A percentile compares a stretch with the other conserved stretches of the same genome.
These are phyloP conservation scores for Hydra vulgaris DNA, from an alignment of 30 jellyfish, hydroid and myxozoan genomes.

Conservation along the genomic window DNA sequence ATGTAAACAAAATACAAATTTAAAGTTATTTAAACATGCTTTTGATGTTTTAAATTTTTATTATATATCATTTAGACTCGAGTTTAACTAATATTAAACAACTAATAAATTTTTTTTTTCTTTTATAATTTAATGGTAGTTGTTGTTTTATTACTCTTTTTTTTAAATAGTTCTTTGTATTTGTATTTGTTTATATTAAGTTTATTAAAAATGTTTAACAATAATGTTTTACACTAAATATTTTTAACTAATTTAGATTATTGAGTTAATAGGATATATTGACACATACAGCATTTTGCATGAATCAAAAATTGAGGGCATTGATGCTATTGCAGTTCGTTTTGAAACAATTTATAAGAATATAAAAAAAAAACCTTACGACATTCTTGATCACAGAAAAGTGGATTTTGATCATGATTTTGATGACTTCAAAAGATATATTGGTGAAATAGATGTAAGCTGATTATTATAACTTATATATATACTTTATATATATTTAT, in stretches of 20 bases:
- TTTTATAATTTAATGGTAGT: too few relatives aligned
- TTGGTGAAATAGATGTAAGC: slow-evolving; percentile 50
- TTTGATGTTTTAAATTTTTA: too few relatives aligned
- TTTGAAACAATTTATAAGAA: slow-evolving; percentile 61
- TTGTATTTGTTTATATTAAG: neutral
- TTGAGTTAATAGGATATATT: slow-evolving; percentile 49
- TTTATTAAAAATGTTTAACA: neutral
- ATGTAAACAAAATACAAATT: too few relatives aligned
- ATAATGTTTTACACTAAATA: neutral
- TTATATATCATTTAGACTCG: too few relatives aligned
- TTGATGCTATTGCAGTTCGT: slow-evolving; percentile 63
- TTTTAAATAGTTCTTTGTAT: too few relatives aligned
- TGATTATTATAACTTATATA: neutral
- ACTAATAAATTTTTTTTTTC: too few relatives aligned
- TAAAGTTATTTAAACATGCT: too few relatives aligned
- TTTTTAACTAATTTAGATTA: slow-evolving; percentile 46
- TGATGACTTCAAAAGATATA: slow-evolving; percentile 62
- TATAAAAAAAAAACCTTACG: slow-evolving; percentile 83
- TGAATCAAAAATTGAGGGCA: slow-evolving; percentile 82
- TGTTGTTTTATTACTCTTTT: too few relatives aligned
- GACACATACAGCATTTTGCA: slow-evolving; percentile 59
- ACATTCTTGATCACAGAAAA: slow-evolving; percentile 75
- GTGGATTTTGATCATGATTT: slow-evolving; percentile 83
- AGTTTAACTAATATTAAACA: too few relatives aligned
- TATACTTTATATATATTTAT: neutral